phyloP scores from a whole-genome alignment of 2,797 vertebrate genomes.

The Dryobates pubescens region DNA sequence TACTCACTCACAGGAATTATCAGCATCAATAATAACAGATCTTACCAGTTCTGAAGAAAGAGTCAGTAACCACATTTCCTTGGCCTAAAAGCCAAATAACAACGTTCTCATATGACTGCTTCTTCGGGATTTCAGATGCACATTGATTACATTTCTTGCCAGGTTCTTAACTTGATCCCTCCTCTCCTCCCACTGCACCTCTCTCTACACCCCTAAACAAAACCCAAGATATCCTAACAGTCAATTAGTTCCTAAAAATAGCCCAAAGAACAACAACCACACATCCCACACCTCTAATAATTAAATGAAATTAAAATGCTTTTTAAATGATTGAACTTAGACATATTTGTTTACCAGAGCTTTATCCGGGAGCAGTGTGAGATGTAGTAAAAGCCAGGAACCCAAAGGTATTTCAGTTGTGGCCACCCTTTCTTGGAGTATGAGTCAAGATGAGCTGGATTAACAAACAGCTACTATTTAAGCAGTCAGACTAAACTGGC shows the following conservation, averaged over 20 bases:
- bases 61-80: background rate
- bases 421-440: background rate
- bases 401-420: background rate
- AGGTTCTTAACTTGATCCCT: background rate
- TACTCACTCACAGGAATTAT: background rate
- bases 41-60: background rate
- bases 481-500: constrained; percentile 18
- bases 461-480: constrained; percentile 21
- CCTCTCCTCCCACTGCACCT: background rate
- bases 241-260: background rate
- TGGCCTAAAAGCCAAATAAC: background rate
- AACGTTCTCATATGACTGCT: background rate
- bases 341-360: background rate
- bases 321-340: background rate
- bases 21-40: background rate
- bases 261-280: accelerated
- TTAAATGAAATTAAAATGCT: background rate
- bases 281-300: background rate
- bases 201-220: background rate
- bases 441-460: constrained; percentile 15
- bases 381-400: background rate
- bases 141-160: background rate
- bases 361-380: background rate
- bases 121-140: background rate
- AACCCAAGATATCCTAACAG: background rate